Evolutionary conservation across 2,888 invertebrate species (phyloP), one percentile per base, ranked within the genome.

Genomic region (Pheosia gnoma): DNA sequence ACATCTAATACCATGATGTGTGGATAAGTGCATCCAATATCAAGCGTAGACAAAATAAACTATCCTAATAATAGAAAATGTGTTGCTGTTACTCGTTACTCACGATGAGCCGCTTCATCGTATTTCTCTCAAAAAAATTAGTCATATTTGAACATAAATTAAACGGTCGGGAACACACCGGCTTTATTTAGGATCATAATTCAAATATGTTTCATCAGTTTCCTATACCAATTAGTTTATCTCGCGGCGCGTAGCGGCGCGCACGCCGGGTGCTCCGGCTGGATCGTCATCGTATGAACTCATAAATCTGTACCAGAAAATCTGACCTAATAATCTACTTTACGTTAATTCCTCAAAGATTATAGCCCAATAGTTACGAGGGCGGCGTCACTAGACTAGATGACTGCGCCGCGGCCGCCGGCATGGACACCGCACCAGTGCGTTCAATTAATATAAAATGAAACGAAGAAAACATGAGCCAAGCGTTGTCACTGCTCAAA

Each of bases 401-500:
- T 77, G 81, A 70, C 67, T 66, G 59, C 70, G 58, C 68, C 63
- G 59, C 65, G 63, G 60, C 63, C 57, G 67, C 59, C 52, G 55
- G 59, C 70, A 79, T 77, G 81, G 77, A 71, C 70, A 66, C 61
- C 66, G 59, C 69, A 67, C 78, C 75, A 74, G 61, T 67, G 66
- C 80, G 74, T 76, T 80, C 76, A 80, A 65, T 62, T 61, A 69
- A 75, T 71, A 78, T 74, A 83, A 67, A 78, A 93, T 92, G 92
- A 92, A 91, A 90, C 90, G 91, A 81, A 89, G 88, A 87, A 91
- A 92, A 89, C 69, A 91, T 91, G 92, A 88, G 88, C 83, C 89
- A 85, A 85, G 79, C 83, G 79, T 75, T 86, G 74, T 87, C 88
- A 62, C 85, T 89, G 75, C 84, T 91, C 71, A 90, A 91, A 79